These are phyloP conservation scores for Mionectes macconnelli DNA, from an alignment of 2,113 vertebrate genomes.

Conservation along the genomic window DNA sequence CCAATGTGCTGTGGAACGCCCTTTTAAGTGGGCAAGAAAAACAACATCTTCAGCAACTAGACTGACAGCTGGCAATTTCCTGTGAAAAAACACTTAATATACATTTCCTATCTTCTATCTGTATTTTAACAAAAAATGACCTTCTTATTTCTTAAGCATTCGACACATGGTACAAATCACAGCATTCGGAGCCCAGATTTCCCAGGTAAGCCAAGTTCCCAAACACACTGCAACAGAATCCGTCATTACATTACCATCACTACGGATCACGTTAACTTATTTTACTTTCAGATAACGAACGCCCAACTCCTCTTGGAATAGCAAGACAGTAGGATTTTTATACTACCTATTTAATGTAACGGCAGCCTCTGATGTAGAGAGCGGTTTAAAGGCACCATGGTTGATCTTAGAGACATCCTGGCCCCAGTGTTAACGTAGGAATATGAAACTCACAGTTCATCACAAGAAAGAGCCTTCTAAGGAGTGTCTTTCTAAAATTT, in stretches of 20 bases:
- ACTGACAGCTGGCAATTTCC: neutral
- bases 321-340: neutral
- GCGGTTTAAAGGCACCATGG: neutral
- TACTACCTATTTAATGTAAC: neutral
- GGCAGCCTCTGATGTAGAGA: neutral
- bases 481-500: neutral
- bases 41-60: neutral
- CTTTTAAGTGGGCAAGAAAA: neutral
- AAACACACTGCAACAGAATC: neutral
- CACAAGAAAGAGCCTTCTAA: neutral
- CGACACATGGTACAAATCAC: neutral
- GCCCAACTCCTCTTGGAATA: neutral
- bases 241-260: neutral
- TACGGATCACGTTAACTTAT: constrained; percentile 13
- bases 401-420: neutral
- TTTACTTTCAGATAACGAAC: constrained; percentile 26
- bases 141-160: neutral
- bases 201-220: neutral
- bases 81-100: neutral
- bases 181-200: neutral
- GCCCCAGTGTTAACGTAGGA: neutral
- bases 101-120: neutral
- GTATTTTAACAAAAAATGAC: neutral
- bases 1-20: neutral
- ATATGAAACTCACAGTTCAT: neutral